A percentile compares a stretch with the other conserved stretches of the same genome.
These are phyloP conservation scores for Sebastes fasciatus DNA, from an alignment of 2,113 vertebrate species.

Conservation along the genomic window DNA sequence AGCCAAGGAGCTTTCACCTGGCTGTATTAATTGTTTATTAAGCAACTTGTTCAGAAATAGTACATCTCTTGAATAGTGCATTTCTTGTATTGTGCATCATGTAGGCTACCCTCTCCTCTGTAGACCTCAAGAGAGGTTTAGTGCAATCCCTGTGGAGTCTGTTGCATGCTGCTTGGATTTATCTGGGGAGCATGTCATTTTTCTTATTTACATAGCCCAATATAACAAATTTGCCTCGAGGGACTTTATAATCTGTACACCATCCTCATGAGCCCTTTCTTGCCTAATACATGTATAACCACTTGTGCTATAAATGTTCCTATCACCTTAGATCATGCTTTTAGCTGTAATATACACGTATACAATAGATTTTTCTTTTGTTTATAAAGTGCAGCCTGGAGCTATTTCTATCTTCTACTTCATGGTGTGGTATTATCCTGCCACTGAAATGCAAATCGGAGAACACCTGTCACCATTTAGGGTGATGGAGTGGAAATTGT, in stretches of 20 bases:
- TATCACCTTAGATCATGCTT: conserved; percentile 46
- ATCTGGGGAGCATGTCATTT: neutral
- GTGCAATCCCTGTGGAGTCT: conserved; percentile 31
- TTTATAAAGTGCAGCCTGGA: conserved; percentile 45
- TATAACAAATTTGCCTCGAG: conserved; percentile 2
- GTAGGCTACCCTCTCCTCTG: neutral
- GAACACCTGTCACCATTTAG: conserved; percentile 51
- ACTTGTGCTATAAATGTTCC: conserved; percentile 31
- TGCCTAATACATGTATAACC: conserved; percentile 8
- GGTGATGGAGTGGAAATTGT: conserved; percentile 21
- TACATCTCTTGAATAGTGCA: neutral
- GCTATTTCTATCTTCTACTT: conserved; percentile 53
- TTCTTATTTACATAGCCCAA: neutral
- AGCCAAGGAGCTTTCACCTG: neutral
- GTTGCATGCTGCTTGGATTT: conserved; percentile 4
- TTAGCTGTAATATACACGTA: conserved; percentile 43
- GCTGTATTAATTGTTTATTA: neutral
- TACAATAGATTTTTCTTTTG: conserved; percentile 40
- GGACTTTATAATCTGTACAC: neutral
- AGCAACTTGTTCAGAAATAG: neutral
- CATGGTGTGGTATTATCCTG: conserved; percentile 25
- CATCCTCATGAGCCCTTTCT: conserved; percentile 22
- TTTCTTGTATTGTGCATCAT: neutral
- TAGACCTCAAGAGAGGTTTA: conserved; percentile 26
- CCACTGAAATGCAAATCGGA: conserved; percentile 35